phyloP scores from a whole-genome alignment of 2,888 invertebrate species.

The Loripinus fragilis region DNA sequence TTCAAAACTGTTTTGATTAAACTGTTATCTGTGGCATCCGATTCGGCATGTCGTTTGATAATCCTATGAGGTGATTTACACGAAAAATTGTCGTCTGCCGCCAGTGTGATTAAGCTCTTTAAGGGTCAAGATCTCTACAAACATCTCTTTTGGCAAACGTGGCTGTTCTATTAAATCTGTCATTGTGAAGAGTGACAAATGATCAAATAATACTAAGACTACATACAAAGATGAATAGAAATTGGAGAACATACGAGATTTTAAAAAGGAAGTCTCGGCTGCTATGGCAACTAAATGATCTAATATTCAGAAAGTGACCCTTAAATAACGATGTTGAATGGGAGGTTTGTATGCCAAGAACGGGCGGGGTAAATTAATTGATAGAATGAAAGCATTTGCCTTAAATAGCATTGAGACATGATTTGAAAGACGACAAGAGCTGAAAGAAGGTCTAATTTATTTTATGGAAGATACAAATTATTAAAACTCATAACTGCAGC shows the following conservation, averaged over 20 bases:
- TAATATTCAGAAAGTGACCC: slow-evolving; percentile 54
- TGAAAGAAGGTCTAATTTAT: not conserved
- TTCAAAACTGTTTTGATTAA: no score
- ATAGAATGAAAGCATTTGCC: not conserved
- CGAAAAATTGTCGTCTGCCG: no score
- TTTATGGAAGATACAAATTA: no score
- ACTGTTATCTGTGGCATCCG: no score
- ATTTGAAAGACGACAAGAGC: not conserved
- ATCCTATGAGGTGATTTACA: no score
- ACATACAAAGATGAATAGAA: slow-evolving; percentile 56
- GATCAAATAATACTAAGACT: slow-evolving; percentile 41
- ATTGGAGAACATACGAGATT: slow-evolving; percentile 58
- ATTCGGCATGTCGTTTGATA: no score
- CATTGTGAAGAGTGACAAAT: slow-evolving; percentile 48
- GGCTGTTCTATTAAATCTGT: slow-evolving; percentile 43
- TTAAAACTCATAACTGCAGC: no score
- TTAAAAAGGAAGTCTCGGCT: slow-evolving; percentile 58
- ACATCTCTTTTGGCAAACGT: not conserved
- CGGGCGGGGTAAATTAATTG: slow-evolving; percentile 1
- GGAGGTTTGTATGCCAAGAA: slow-evolving; percentile 25
- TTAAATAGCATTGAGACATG: not conserved
- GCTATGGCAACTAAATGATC: slow-evolving; percentile 56
- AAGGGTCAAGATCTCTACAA: not conserved
- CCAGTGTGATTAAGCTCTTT: no score
- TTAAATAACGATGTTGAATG: slow-evolving; percentile 42